Conservation (phyloP, 1,140 invertebrate genomes). For the Calephelis virginiensis region DNA sequence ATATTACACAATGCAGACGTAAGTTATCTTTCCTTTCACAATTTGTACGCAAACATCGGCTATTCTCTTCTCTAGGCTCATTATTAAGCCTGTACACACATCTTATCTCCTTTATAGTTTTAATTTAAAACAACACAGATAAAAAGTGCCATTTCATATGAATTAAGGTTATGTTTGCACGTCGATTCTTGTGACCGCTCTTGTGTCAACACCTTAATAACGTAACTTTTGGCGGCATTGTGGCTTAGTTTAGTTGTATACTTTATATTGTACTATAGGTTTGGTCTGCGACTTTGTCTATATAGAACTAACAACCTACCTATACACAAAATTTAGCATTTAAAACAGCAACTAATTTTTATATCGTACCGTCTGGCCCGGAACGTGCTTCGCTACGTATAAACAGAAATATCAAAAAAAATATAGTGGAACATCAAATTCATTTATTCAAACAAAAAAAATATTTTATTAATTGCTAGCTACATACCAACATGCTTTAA, state of each 20-base stretch:
- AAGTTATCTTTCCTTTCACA: constrained; percentile 45
- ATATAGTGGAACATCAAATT: no score
- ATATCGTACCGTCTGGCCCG: no score
- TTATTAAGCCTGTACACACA: constrained; percentile 40
- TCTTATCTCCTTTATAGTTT: constrained; percentile 48
- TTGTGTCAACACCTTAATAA: constrained; percentile 26
- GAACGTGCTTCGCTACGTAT: no score
- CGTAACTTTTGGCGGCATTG: not conserved
- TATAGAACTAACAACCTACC: no score
- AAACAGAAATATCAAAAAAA: no score
- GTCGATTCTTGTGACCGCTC: constrained; percentile 35
- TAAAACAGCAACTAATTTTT: no score
- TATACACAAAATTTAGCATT: no score
- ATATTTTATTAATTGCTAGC: no score
- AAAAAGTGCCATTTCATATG: constrained; percentile 45
- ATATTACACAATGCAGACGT: constrained; percentile 44
- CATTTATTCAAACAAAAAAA: no score
- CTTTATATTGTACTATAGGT: no score
- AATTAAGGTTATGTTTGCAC: constrained; percentile 40
- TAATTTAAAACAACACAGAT: constrained; percentile 54
- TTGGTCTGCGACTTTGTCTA: no score
- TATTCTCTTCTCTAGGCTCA: constrained; percentile 39
- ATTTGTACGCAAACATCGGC: constrained; percentile 46
- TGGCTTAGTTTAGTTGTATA: not conserved
- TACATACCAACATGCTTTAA: no score